phyloP scores from a whole-genome alignment of 2,113 vertebrate species.

The Psephotus haematonotus region DNA sequence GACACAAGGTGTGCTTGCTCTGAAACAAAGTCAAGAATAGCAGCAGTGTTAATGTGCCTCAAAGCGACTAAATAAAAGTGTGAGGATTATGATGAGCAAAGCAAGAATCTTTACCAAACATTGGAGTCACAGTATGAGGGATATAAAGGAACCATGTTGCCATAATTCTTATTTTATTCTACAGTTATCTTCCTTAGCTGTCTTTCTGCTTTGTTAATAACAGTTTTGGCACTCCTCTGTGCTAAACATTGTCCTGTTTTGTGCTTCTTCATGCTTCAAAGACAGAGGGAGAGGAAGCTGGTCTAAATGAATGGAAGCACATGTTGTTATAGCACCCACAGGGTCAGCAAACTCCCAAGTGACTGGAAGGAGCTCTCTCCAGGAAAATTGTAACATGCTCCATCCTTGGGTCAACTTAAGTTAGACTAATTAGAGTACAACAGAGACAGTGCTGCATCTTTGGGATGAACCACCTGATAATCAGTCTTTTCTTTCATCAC shows the following conservation, averaged over 20 bases:
- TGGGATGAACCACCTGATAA: neutral
- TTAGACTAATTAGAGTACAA: neutral
- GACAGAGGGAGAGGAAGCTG: neutral
- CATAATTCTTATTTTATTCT: neutral
- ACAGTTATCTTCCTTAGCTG: neutral
- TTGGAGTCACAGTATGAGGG: fast-evolving
- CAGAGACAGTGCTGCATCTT: neutral
- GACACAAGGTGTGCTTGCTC: neutral
- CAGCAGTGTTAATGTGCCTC: neutral
- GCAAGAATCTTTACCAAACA: fast-evolving
- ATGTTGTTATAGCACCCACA: neutral
- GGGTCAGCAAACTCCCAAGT: neutral
- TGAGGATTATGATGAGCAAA: neutral
- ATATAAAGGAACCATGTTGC: neutral
- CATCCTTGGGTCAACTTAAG: neutral
- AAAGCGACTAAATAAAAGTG: fast-evolving
- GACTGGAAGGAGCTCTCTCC: neutral
- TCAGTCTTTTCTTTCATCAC: neutral
- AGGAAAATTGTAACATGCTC: neutral
- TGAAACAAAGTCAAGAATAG: neutral
- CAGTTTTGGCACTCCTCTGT: neutral
- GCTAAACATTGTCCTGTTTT: neutral
- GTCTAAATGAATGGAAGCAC: neutral
- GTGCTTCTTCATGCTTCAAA: neutral
- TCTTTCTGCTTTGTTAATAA: neutral